Base-by-base conservation (phyloP, 2,113 vertebrate genomes). In the Arenaria interpres region DNA sequence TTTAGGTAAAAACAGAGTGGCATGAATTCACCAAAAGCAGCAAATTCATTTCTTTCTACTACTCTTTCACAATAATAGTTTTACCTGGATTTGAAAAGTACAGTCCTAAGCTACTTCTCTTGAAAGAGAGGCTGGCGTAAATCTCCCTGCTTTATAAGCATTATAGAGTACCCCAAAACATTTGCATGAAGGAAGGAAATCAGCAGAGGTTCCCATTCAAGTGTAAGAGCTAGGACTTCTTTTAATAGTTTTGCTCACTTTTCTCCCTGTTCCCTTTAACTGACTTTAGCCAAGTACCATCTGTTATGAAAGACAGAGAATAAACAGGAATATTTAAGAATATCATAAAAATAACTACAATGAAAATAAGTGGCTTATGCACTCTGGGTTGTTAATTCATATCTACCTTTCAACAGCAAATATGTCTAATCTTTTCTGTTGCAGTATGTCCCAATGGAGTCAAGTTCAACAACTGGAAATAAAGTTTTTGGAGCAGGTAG, bases 381-480 rank as follows among this genome's bases (percentile, higher is more conserved):
- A 4, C 3, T 71, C n/a, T 67, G 30, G 14, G 25, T 76, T 64
- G 43, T 17, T 71, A 64, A 64, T 57, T 79, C 6, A 12, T 45
- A 27, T 39, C 33, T 4, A 46, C 20, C 48, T 95, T 89, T 79
- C 69, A 68, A 25, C 35, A 43, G 16, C 50, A 86, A 75, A 78
- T 19, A 15, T 24, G 18, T 84, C 83, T 59, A n/a, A 35, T 39
- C 4, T 69, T 79, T 94, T 95, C 28, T 96, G 96, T 97, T 95
- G 45, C 94, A 99, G 98, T 78, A 99, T 99, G 99, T 99, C 99
- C 97, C 99, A 99, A 94, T 99, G 99, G 99, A 99, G 99, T 97
- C 99, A 99, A 97, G 99, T 99, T 84, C 99, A 99, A 95, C 99
- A 99, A 97, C 96, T 99, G 97, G 99, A 99, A 98, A 98, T 99